Evolutionary conservation across 1,140 invertebrate species (phyloP).

Genomic region (Apis cerana): DNA sequence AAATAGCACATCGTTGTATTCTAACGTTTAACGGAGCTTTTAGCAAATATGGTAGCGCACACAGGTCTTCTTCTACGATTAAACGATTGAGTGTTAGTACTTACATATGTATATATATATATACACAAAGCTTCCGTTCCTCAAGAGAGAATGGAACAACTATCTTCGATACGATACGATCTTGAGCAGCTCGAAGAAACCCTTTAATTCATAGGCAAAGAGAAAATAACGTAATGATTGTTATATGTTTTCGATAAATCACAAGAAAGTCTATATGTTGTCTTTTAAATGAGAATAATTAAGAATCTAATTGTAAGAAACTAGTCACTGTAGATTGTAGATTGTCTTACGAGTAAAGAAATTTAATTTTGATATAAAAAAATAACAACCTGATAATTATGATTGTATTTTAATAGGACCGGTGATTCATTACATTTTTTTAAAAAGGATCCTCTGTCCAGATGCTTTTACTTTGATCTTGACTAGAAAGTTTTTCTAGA

Average conservation of each 20-base stretch:
- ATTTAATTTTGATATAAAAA: too few species aligned
- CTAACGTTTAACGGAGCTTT: slow-evolving; percentile 45
- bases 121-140: background rate
- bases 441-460: background rate
- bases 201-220: background rate
- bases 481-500: background rate
- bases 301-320: background rate
- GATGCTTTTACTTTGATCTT: background rate
- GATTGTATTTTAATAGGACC: slow-evolving; percentile 2
- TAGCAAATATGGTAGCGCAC: slow-evolving; percentile 28
- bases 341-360: too few species aligned
- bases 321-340: slow-evolving; percentile 21
- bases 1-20: slow-evolving; percentile 10
- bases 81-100: slow-evolving; percentile 2
- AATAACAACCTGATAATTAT: background rate
- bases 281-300: background rate
- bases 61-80: background rate
- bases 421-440: slow-evolving; percentile 24
- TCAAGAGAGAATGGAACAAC: background rate
- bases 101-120: background rate
- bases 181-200: background rate
- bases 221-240: background rate
- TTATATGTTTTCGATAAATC: slow-evolving; percentile 5
- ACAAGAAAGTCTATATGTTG: slow-evolving; percentile 15
- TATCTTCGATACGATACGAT: slow-evolving; percentile 26